These are phyloP conservation scores for Pipistrellus nathusii DNA, from an alignment of 2,797 vertebrate genomes.

Conservation along the genomic window DNA sequence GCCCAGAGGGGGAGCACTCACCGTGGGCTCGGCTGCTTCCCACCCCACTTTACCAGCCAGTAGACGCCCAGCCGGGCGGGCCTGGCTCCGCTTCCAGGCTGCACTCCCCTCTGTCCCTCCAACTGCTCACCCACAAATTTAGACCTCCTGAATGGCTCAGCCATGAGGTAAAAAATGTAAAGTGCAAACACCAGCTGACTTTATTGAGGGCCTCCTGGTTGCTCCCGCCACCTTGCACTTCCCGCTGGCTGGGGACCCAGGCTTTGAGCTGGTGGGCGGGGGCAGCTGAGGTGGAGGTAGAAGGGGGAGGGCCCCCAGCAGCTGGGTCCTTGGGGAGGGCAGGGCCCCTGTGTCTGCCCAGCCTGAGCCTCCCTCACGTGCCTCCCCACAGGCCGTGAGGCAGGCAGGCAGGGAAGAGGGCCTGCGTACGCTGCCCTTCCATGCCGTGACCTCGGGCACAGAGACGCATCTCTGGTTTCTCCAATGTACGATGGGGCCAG, in stretches of 20 bases:
- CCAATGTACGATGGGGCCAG: neutral
- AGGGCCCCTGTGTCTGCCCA: neutral
- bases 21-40: neutral
- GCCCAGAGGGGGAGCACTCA: neutral
- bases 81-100: neutral
- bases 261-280: neutral
- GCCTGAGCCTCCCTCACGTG: neutral
- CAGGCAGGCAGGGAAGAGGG: neutral
- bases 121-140: neutral
- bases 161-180: neutral
- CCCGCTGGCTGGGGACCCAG: neutral
- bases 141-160: neutral
- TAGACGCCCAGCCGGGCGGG: neutral
- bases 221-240: neutral
- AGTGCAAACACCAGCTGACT: conserved; percentile 61
- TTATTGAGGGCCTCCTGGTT: conserved; percentile 72
- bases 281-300: conserved; percentile 51
- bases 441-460: neutral
- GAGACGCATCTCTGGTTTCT: neutral
- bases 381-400: neutral
- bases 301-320: neutral
- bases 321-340: neutral
- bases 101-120: neutral
- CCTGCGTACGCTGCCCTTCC: neutral
- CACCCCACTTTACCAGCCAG: neutral